Evolutionary conservation across 2,797 vertebrate genomes (phyloP).

Genomic region (Sebastes kiyomatsui): DNA sequence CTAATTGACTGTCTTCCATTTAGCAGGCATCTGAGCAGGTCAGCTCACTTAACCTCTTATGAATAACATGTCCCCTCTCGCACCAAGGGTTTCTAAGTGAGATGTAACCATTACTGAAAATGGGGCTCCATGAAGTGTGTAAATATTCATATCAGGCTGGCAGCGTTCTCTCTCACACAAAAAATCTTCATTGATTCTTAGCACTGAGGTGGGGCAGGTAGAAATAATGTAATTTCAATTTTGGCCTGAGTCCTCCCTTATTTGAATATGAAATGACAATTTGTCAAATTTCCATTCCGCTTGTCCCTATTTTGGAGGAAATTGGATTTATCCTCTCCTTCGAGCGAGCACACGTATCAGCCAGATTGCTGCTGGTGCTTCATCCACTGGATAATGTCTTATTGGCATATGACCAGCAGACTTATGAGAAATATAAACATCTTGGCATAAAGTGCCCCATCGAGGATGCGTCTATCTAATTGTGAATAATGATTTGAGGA

Average conservation of each 20-base stretch:
- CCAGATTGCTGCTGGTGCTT: not conserved
- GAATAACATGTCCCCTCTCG: constrained; percentile 72
- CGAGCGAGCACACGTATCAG: not conserved
- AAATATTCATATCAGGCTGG: constrained; percentile 71
- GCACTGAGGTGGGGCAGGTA: constrained; percentile 31
- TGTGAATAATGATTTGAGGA: constrained; percentile 31
- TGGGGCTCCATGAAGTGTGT: constrained; percentile 57
- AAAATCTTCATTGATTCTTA: constrained; percentile 33
- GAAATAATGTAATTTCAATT: constrained; percentile 45
- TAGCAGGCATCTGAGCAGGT: constrained; percentile 73
- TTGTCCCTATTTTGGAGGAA: constrained; percentile 20
- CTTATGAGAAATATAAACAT: constrained; percentile 40
- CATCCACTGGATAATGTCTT: constrained; percentile 21
- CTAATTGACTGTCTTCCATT: constrained; percentile 75
- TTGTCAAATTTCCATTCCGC: constrained; percentile 39
- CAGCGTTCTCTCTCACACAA: constrained; percentile 20
- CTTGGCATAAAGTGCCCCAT: constrained; percentile 8
- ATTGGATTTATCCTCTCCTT: constrained; percentile 31
- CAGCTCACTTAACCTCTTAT: constrained; percentile 77
- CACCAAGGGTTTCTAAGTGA: constrained; percentile 66
- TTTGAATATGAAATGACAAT: constrained; percentile 51
- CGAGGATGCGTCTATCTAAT: constrained; percentile 32
- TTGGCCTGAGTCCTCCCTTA: constrained; percentile 19
- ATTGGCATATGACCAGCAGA: constrained; percentile 28
- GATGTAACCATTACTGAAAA: constrained; percentile 62